Conservation (phyloP, 2,113 vertebrate genomes). For the Dryoscopus gambensis region DNA sequence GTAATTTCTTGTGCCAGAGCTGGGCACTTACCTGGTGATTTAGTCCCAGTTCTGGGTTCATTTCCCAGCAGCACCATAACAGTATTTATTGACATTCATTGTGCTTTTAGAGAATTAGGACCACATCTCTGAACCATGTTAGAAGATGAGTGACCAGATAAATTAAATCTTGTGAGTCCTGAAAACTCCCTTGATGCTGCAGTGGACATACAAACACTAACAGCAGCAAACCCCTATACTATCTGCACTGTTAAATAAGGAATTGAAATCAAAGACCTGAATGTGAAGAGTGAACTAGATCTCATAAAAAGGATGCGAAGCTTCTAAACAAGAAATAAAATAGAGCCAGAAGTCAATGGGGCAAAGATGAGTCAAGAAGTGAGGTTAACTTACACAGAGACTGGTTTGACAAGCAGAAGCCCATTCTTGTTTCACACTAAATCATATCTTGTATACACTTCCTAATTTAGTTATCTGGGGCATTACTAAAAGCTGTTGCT, state of each 20-base stretch:
- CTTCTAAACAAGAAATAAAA: neutral
- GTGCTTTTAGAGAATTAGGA: neutral
- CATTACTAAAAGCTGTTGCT: neutral
- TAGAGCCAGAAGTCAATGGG: neutral
- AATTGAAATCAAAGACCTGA: neutral
- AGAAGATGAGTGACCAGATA: neutral
- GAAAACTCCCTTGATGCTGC: neutral
- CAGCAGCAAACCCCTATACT: neutral
- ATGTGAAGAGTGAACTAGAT: neutral
- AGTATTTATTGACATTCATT: neutral
- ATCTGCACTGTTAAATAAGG: neutral
- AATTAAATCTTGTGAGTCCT: neutral
- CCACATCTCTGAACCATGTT: neutral
- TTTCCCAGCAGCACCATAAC: neutral
- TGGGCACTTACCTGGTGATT: neutral
- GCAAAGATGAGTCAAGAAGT: neutral
- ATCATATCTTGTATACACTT: neutral
- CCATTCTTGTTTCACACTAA: neutral
- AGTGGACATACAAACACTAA: neutral
- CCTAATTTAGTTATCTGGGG: neutral
- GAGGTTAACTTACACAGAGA: neutral
- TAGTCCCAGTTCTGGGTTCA: neutral
- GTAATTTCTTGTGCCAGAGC: neutral
- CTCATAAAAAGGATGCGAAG: neutral
- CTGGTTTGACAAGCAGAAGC: neutral